Percentiles rank a stretch among this genome's conserved stretches.
Evolutionary conservation across 2,113 vertebrate species (phyloP).

Genomic region (Xenopus laevis): DNA sequence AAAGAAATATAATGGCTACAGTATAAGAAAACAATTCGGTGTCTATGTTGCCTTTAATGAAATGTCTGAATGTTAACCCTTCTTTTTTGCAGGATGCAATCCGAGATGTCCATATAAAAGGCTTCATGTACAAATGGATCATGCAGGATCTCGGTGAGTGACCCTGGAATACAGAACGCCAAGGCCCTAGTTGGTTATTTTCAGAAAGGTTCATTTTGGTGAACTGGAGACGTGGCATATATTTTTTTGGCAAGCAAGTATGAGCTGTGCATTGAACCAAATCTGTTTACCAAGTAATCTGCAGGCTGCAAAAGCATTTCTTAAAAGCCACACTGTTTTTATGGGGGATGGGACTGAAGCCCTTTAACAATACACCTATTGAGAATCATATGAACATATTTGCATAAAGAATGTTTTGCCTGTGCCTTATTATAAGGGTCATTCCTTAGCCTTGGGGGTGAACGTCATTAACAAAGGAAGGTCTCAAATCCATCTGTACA

Average conservation of each 20-base stretch:
- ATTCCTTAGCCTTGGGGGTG: neutral
- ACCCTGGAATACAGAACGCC: no score
- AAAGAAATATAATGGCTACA: no score
- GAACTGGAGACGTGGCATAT: neutral
- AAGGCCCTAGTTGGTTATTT: no score
- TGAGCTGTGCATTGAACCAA: neutral
- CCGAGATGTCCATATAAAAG: conserved; percentile 78
- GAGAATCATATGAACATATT: conserved; percentile 2
- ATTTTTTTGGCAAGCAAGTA: neutral
- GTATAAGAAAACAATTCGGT: no score
- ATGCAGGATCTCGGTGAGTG: conserved; percentile 75
- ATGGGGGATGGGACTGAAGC: neutral
- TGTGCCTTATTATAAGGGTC: neutral
- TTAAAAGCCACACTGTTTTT: neutral
- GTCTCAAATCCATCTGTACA: neutral
- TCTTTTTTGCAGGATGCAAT: conserved; percentile 66
- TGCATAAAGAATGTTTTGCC: neutral
- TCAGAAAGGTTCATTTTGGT: neutral
- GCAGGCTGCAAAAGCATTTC: neutral
- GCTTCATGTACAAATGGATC: conserved; percentile 83
- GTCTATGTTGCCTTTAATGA: no score
- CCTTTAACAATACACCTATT: conserved; percentile 22
- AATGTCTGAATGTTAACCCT: no score
- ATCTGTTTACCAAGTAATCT: neutral
- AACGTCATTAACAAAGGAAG: neutral